Base-by-base conservation (phyloP, 2,888 invertebrate genomes). In the Meganola albula region DNA sequence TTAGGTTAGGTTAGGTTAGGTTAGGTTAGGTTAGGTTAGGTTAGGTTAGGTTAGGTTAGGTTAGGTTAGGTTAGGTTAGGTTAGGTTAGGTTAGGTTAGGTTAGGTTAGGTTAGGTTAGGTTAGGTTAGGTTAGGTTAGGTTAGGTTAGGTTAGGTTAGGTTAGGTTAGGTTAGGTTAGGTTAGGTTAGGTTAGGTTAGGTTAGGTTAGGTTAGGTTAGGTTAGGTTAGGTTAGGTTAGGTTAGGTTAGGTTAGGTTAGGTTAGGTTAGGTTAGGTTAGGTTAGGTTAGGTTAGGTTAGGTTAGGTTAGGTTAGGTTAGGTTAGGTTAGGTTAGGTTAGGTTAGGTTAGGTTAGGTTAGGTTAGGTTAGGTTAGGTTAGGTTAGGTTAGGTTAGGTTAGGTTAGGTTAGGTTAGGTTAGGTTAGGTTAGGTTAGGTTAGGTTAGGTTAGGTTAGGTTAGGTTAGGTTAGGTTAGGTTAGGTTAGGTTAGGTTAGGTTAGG, bases 51-150 rank as follows among this genome's bases (percentile, higher is more conserved):
- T 39, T 34, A 28, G 34, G 28, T 31, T 35, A 31, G 31, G 28
- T 28, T 28, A 34, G 31, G 37, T 26, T 38, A 30, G 38, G 34
- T 38, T 31, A 30, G 34, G 38, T 38, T 38, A 37, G 37, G 31
- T 31, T 31, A 31, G 31, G 31, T 36, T 31, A 31, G 31, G 31
- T 31, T 36, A 27, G 33, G 37, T 31, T 40, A 34, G 36, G 36
- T 36, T 36, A 38, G 38, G 39, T 34, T 39, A 36, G 41, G 41
- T 41, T 41, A 42, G 41, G 41, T 42, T 41, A 41, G 41, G 41
- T 41, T 41, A 41, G 40, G 40, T 40, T 40, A 40, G 40, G 40
- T 40, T 40, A 37, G 37, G 37, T 37, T 37, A 37, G 37, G 37
- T 37, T 37, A 37, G 37, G 37, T 37, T 37, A 37, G 37, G 37